Evolutionary conservation across 1,140 invertebrate genomes (phyloP).

Genomic region (Cataglyphis hispanica): DNA sequence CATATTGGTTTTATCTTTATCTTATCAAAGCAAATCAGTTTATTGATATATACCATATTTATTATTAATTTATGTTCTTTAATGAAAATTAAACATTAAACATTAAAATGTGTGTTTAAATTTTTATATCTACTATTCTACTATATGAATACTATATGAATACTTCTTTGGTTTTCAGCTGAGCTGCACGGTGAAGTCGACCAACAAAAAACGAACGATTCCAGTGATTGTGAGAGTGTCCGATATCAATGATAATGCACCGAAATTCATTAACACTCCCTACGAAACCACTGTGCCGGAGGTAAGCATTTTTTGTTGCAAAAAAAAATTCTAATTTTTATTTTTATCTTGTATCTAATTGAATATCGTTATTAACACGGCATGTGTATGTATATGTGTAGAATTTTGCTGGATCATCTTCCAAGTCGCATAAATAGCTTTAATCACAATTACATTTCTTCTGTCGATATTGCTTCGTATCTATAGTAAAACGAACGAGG

Average conservation of each 20-base stretch:
- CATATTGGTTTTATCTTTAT: neutral
- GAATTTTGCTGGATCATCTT: neutral
- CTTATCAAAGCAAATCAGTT: neutral
- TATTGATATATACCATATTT: neutral
- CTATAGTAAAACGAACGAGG: neutral
- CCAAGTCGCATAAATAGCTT: neutral
- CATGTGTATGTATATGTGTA: neutral
- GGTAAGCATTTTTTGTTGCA: conserved; percentile 86
- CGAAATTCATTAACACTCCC: conserved; percentile 92
- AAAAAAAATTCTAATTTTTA: neutral
- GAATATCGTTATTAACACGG: conserved; percentile 8
- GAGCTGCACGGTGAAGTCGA: conserved; percentile 92
- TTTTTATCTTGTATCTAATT: neutral
- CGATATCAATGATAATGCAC: conserved; percentile 96
- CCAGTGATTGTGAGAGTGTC: conserved; percentile 95
- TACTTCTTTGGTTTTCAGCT: conserved; percentile 87
- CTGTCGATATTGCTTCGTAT: neutral
- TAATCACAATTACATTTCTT: neutral
- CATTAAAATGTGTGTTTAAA: neutral
- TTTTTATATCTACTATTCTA: neutral
- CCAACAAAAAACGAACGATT: conserved; percentile 92
- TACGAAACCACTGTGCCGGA: conserved; percentile 95
- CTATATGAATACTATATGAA: neutral
- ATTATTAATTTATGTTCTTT: neutral
- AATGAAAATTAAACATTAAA: neutral